Evolutionary conservation across 64 coral and sea anemone genomes (phyloP).

Genomic region (Pocillopora damicornis): DNA sequence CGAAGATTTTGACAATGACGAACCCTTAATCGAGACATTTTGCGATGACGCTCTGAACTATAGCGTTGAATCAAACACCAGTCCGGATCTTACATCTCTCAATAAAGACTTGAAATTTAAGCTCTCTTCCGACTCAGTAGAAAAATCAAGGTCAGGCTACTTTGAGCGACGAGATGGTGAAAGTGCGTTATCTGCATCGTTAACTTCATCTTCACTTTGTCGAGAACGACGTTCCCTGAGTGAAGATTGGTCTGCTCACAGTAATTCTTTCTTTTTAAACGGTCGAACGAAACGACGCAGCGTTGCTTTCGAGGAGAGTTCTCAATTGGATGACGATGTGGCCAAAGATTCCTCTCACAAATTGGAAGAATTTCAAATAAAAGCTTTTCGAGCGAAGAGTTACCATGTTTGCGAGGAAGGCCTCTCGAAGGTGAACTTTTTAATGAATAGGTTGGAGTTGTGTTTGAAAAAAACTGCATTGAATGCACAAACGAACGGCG

Average conservation of each 20-base stretch:
- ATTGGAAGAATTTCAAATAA: background rate
- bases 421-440: background rate
- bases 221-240: background rate
- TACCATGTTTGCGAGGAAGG: slow-evolving; percentile 16
- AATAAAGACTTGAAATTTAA: background rate
- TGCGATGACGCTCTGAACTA: background rate
- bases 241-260: background rate
- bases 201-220: background rate
- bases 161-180: background rate
- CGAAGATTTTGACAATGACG: background rate
- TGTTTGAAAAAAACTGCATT: background rate
- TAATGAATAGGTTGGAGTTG: slow-evolving; percentile 45
- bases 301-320: background rate
- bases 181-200: background rate
- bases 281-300: background rate
- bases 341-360: too few species aligned
- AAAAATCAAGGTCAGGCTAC: background rate
- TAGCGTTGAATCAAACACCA: background rate
- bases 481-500: background rate
- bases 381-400: background rate
- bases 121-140: background rate
- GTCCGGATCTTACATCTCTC: background rate
- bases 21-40: background rate
- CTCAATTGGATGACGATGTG: background rate
- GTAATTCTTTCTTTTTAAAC: background rate